Evolutionary conservation across 64 coral and sea anemone species (phyloP), one percentile per base, ranked within the genome.

Genomic region (Platygyra sinensis): DNA sequence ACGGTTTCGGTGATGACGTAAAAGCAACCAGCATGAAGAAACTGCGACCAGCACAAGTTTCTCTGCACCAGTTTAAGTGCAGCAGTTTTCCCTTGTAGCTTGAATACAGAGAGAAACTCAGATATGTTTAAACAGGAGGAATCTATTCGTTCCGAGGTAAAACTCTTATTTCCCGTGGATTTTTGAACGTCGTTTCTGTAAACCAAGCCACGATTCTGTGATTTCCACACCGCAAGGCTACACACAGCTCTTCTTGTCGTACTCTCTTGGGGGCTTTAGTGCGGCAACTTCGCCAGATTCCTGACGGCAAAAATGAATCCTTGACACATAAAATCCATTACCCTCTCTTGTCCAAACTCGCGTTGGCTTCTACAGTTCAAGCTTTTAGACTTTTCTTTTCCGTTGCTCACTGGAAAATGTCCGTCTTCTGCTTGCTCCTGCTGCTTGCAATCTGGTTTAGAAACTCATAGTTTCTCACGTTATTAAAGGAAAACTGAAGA

Each of bases 171-270:
- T 65, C 0, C 80, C 0, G 81, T 1, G 20, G 18, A 4, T 18
- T 85, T 24, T 72, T 85, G 38, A 72, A 28, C 46, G 65, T 85
- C 42, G 15, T 28, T 60, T 28, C 59, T 64, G 30, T 59, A 73
- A 85, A 63, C 72, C n/a, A n/a, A 3, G 91, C 95, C 22, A 97
- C 72, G 15, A 97, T 50, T 62, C 85, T 97, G n/a, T n/a, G 39
- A 97, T 73, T 73, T 97, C 95, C 14, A 97, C 92, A 49, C 78
- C 92, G 24, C 88, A 88, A 90, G 78, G 72, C 74, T 91, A 97
- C n/a, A 30, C 36, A 87, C 8, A 83, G 59, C 8, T 74, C 51
- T 33, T 87, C 83, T 72, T 42, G 55, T n/a, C n/a, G n/a, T n/a
- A n/a, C 55, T 86, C 72, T 79, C 82, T 90, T 83, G n/a, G n/a